Conservation (phyloP, 2,888 invertebrate species). For the Pristionchus entomophagus region DNA sequence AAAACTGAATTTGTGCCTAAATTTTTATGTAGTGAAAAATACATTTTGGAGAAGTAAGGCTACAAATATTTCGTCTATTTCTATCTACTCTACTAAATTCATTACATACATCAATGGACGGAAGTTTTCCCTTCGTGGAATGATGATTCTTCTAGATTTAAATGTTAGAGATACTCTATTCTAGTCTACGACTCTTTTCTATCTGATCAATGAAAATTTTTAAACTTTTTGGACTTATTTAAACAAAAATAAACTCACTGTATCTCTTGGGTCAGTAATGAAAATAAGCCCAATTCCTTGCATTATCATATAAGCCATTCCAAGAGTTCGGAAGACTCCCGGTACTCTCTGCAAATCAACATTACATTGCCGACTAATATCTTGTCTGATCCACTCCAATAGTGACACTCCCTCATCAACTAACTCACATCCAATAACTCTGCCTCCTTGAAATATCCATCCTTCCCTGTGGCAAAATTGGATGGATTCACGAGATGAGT, state of each 20-base stretch:
- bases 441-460: conserved; percentile 61
- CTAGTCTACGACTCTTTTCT: neutral
- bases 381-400: neutral
- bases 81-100: neutral
- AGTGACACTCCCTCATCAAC: neutral
- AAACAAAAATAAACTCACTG: conserved; percentile 58
- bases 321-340: conserved; percentile 63
- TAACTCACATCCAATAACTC: conserved; percentile 44
- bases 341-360: conserved; percentile 62
- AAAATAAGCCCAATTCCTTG: conserved; percentile 71
- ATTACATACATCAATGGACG: conserved; percentile 1
- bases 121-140: neutral
- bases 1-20: neutral
- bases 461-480: conserved; percentile 68
- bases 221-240: neutral
- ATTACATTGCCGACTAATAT: neutral
- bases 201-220: neutral
- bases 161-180: neutral
- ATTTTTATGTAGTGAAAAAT: too few species aligned
- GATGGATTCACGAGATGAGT: conserved; percentile 71
- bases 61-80: neutral
- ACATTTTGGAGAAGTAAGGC: too few species aligned
- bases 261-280: conserved; percentile 73
- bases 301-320: conserved; percentile 70
- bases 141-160: neutral